Conservation (phyloP, 2,888 invertebrate genomes). For the Laspeyria flexula region DNA sequence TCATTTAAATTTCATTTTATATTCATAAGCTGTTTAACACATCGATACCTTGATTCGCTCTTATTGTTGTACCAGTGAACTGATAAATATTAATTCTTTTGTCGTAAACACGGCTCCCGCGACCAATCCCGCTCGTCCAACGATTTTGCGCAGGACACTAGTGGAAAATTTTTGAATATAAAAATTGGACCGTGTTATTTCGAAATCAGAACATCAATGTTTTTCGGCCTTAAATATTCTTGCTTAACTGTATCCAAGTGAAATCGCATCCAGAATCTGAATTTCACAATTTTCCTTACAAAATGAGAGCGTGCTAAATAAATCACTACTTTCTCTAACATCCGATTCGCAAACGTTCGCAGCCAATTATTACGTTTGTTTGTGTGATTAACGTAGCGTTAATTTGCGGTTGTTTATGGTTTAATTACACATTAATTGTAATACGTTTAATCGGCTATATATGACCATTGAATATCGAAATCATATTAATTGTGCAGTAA, state of each 20-base stretch:
- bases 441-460: conserved; percentile 14
- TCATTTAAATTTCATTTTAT: conserved; percentile 67
- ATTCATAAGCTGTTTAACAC: conserved; percentile 72
- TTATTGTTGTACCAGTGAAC: conserved; percentile 65
- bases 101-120: conserved; percentile 54
- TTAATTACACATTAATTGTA: conserved; percentile 12
- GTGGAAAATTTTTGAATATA: conserved; percentile 63
- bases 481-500: conserved; percentile 23
- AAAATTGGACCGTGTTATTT: conserved; percentile 55
- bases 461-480: conserved; percentile 21
- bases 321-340: conserved; percentile 67
- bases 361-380: conserved; percentile 50
- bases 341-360: conserved; percentile 53
- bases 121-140: conserved; percentile 48
- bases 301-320: conserved; percentile 66
- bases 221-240: conserved; percentile 55
- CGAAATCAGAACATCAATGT: conserved; percentile 54
- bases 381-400: conserved; percentile 11
- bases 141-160: conserved; percentile 51
- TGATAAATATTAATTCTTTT: conserved; percentile 74
- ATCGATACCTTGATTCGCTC: conserved; percentile 66
- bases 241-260: conserved; percentile 53
- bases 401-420: conserved; percentile 19
- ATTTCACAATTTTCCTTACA: conserved; percentile 62
- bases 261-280: conserved; percentile 63